Base-by-base conservation (phyloP, 1,140 invertebrate genomes). In the Drosophila tropicalis region DNA sequence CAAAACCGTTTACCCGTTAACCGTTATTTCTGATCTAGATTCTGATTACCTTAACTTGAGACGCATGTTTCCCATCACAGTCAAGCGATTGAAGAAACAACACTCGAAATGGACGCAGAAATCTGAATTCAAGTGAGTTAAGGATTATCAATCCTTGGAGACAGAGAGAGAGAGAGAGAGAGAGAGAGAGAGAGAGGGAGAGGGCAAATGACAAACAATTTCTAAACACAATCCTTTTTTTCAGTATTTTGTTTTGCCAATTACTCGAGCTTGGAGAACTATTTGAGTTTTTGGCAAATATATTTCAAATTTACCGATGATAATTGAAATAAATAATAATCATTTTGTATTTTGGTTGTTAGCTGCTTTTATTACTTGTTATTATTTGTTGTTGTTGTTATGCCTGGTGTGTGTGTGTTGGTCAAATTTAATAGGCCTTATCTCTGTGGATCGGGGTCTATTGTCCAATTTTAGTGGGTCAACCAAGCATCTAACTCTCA, bases 391-490 rank as follows among this genome's bases (percentile, higher is more conserved):
- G 12, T 47, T 47, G 9, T 17, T 47, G 3, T 36, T 34, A 10
- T 36, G 34, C 9, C 6, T 10, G 9, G 12, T 51, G 44, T 51
- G 17, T 51, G 17, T 6, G 19, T 51, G 19, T 51, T 51, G 44
- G 19, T 51, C 44, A 51, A 22, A 51, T 51, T 51, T 51, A 51
- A 51, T 22, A 51, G 44, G 44, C 44, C 44, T 51, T 51, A 51
- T 51, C 44, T 51, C 13, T 19, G 17, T 17, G 44, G 44, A 51
- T 51, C 44, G 19, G 17, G 17, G 15, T 51, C 44, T 51, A 51
- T 51, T 51, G 44, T 51, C 44, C 44, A 51, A 51, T 51, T 51
- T 51, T 51, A 51, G 44, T 51, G 44, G 44, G 44, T 51, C 44
- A 51, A 51, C 44, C 44, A 51, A 51, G 44, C 44, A 51, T 51